Evolutionary conservation across 2,888 invertebrate genomes (phyloP).

Genomic region (Ectemnius cavifrons): DNA sequence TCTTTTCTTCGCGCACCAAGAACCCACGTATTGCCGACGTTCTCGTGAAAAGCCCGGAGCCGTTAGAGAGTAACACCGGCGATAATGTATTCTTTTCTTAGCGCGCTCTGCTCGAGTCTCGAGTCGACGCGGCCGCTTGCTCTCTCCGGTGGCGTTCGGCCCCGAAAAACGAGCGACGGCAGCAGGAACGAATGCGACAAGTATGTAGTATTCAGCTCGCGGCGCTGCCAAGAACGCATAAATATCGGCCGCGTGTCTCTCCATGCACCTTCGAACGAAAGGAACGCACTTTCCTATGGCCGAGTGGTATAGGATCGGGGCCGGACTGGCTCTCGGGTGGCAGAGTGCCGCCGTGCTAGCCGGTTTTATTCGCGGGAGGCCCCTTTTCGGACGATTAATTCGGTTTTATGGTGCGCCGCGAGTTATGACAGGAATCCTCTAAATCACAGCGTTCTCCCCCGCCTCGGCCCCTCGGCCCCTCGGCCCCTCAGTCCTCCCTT

Average conservation of each 20-base stretch:
- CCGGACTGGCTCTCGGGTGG: not conserved
- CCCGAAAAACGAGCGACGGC: slow-evolving; percentile 21
- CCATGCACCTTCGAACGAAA: slow-evolving; percentile 18
- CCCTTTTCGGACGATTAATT: slow-evolving; percentile 63
- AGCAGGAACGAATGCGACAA: slow-evolving; percentile 25
- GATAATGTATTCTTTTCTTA: slow-evolving; percentile 55
- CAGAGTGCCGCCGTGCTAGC: not conserved
- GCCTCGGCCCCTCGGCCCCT: no score
- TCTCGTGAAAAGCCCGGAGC: slow-evolving; percentile 10
- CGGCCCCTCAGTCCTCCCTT: slow-evolving; percentile 21
- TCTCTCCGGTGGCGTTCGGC: slow-evolving; percentile 12
- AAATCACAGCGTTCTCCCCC: slow-evolving; percentile 52
- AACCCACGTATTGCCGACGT: slow-evolving; percentile 1
- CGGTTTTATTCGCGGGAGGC: slow-evolving; percentile 53
- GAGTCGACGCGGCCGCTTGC: not conserved
- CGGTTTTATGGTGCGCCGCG: slow-evolving; percentile 60
- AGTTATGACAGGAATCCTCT: slow-evolving; percentile 57
- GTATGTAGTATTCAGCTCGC: not conserved
- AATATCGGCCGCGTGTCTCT: slow-evolving; percentile 30
- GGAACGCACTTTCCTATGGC: slow-evolving; percentile 1
- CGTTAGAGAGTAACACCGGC: slow-evolving; percentile 33
- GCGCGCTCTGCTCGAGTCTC: no score
- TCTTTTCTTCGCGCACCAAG: slow-evolving; percentile 9
- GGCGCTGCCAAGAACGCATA: slow-evolving; percentile 36
- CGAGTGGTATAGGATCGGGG: slow-evolving; percentile 22